Base-by-base conservation (phyloP, 2,797 vertebrate genomes). In the Melanotaenia parkinsoni region DNA sequence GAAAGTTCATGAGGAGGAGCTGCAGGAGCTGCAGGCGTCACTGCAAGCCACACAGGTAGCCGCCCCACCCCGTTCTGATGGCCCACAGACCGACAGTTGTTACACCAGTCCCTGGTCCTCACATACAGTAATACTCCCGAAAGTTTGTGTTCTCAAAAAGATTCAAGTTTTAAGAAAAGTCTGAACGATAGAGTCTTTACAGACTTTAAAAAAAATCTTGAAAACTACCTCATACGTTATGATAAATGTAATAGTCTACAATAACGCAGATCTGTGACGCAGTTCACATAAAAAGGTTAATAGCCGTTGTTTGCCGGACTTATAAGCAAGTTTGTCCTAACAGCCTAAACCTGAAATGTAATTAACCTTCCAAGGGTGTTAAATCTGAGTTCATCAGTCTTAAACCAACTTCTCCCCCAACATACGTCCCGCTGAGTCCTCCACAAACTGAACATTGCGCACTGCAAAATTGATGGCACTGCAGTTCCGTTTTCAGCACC, bases 1-100 rank as follows among this genome's bases (percentile, higher is more conserved):
- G 77, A 95, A 94, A 82, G 93, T 96, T 62, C 95, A 96, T n/a
- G 94, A 95, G 69, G 94, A 96, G 86, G 96, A 96, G 90, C 88
- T 95, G 88, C 93, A 90, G 75, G 95, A 96, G 83, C 60, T 96
- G 82, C 95, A 95, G 87, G 58, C 89, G 26, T 93, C 94, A 10
- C 80, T 95, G 74, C 95, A 95, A 86, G 89, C 92, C 79, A 71
- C 92, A 3, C 94, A 95, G 95, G 95, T 95, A 88, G 22, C 20
- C 30, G 3, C 0, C 43, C 20, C 43, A n/a, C 40, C 2, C 22
- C 30, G 43, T 1, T 16, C 37, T 5, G 12, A 38, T 2, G 22
- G 38, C 50, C 35, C 16, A 12, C 5, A 3, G 45, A 6, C 0
- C 16, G 28, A 40, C 72, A 51, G 9, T 1, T 51, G n/a, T 22